Base-by-base conservation (phyloP, 2,113 vertebrate species). In the Cyprinus carpio region DNA sequence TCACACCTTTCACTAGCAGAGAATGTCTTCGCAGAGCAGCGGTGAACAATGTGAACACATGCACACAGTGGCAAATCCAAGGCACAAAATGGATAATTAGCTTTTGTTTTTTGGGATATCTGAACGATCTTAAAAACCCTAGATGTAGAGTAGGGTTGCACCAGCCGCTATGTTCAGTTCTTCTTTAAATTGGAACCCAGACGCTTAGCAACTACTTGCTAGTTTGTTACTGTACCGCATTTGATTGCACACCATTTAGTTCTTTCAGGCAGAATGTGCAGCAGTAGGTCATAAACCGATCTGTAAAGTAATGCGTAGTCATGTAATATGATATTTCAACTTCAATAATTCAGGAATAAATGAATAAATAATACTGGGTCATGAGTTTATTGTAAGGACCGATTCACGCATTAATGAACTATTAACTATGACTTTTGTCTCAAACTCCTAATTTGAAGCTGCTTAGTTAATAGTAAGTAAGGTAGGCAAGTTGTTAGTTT, bases 1-100 rank as follows among this genome's bases (percentile, higher is more conserved):
- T 94, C 90, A 94, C 92, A 93, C 93, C 88, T 92, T 79, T 88
- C 6, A 85, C 27, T 90, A 85, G 86, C 89, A 89, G 87, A 88
- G 88, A 84, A 64, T 37, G 67, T 65, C 51, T 13, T n/a, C n/a
- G 34, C 51, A 40, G 77, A 23, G n/a, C 58, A 58, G 56, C 0
- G 34, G 25, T 34, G 40, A 54, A 67, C 86, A 40, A 34, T 16
- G 43, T 13, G 60, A 40, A 9, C 60, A 49, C 54, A 76, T 54
- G 43, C 67, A 75, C 72, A 56, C 4, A 31, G 16, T 31, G n/a
- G 75, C 67, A 51, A 60, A 49, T 31, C 27, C 62, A 54, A 77
- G 27, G 6, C 71, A 76, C 60, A 27, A 29, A 82, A 86, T 65
- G 13, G 15, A 31, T 54, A 11, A 31, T 76, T 54, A 18, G 43